Evolutionary conservation across 2,113 vertebrate genomes (phyloP).

Genomic region (Vidua macroura): DNA sequence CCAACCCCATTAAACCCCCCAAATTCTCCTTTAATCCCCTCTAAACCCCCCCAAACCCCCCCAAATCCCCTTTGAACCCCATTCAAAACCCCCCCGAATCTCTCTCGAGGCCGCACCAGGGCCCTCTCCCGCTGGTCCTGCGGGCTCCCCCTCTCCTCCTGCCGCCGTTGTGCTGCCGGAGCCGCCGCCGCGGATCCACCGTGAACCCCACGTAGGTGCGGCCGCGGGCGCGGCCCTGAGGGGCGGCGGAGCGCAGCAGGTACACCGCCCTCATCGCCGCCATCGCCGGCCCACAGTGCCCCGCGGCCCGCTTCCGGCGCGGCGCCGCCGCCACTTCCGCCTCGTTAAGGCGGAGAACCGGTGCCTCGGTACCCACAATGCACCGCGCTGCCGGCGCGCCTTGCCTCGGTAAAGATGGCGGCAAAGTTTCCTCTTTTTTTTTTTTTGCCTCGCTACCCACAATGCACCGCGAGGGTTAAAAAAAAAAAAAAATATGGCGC

Average conservation of each 20-base stretch:
- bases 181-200: neutral
- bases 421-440: too few relatives aligned
- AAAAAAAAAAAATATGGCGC: too few relatives aligned
- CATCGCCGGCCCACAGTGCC: neutral
- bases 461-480: too few relatives aligned
- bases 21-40: too few relatives aligned
- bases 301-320: fast-evolving
- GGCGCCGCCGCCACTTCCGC: too few relatives aligned
- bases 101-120: neutral
- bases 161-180: neutral
- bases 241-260: neutral
- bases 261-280: neutral
- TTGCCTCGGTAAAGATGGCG: too few relatives aligned
- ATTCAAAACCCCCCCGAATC: neutral
- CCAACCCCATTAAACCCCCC: too few relatives aligned
- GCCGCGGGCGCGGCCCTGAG: neutral
- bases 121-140: neutral
- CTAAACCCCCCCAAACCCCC: too few relatives aligned
- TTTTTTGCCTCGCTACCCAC: too few relatives aligned
- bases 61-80: neutral
- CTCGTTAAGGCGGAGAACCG: too few relatives aligned
- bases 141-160: neutral
- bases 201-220: neutral
- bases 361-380: too few relatives aligned
- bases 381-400: too few relatives aligned